Percentiles rank a stretch among this genome's conserved stretches.
Conservation (phyloP, 1,140 invertebrate species). For the Drosophila tropicalis region DNA sequence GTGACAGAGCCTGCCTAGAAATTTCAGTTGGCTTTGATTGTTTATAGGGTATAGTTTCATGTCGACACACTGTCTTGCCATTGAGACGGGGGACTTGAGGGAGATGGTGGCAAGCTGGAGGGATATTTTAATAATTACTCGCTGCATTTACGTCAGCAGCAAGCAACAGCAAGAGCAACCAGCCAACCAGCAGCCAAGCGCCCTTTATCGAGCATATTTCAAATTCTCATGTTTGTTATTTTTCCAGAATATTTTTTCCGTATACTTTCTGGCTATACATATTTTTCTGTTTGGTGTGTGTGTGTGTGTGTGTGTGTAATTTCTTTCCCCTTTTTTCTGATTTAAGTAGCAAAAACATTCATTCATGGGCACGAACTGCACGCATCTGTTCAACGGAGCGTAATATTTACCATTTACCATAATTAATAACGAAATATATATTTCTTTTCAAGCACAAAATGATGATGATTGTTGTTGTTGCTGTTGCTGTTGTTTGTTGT, state of each 20-base stretch:
- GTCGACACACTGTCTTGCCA: too few species aligned
- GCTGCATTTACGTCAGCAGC: constrained; percentile 10
- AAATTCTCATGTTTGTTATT: constrained; percentile 50
- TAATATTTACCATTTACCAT: constrained; percentile 30
- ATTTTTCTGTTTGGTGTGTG: background rate
- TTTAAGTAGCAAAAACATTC: constrained; percentile 53
- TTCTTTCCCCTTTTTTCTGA: constrained; percentile 21
- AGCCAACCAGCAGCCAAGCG: constrained; percentile 23
- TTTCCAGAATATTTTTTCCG: constrained; percentile 42
- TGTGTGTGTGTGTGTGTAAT: constrained; percentile 11
- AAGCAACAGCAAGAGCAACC: constrained; percentile 3
- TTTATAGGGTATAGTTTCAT: too few species aligned
- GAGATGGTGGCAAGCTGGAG: too few species aligned
- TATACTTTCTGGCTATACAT: constrained; percentile 30
- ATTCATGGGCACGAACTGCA: constrained; percentile 65
- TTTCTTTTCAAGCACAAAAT: constrained; percentile 1
- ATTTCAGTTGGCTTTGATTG: too few species aligned
- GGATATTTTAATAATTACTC: constrained; percentile 1
- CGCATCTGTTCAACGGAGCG: constrained; percentile 49
- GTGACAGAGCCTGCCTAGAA: too few species aligned
- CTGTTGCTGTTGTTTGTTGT: background rate
- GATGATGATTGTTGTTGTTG: constrained; percentile 11
- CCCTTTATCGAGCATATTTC: constrained; percentile 52
- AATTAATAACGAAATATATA: background rate
- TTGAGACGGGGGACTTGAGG: too few species aligned